Percentiles rank a stretch among this genome's conserved stretches.
These are phyloP conservation scores for Pedetes capensis DNA, from an alignment of 2,113 vertebrate species.

Conservation along the genomic window DNA sequence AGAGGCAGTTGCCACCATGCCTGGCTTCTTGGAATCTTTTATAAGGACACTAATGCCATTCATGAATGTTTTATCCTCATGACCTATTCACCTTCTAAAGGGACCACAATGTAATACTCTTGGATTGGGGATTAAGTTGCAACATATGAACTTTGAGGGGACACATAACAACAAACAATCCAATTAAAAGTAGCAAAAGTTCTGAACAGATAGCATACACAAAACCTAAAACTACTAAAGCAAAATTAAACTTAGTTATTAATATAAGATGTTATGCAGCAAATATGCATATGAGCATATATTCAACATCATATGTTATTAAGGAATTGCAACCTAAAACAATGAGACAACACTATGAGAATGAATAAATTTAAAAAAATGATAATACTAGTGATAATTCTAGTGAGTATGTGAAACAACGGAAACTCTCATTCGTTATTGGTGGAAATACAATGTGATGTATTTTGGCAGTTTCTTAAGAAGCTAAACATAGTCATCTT, in stretches of 20 bases:
- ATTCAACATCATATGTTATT: not conserved
- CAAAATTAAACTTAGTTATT: not conserved
- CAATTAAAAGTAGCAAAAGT: not conserved
- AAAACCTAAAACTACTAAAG: not conserved
- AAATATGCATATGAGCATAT: not conserved
- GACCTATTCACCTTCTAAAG: not conserved
- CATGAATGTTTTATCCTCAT: not conserved
- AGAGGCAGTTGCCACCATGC: not conserved
- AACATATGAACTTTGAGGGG: not conserved
- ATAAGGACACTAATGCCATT: not conserved
- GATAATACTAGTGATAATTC: not conserved
- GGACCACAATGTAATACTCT: not conserved
- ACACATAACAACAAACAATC: not conserved
- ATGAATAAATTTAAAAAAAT: not conserved
- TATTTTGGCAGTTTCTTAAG: not conserved
- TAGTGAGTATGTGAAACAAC: not conserved
- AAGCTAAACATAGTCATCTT: not conserved
- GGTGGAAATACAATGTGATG: not conserved
- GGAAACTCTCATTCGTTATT: not conserved
- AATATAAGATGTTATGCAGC: not conserved
- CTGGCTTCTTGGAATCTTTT: not conserved
- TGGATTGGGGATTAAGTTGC: not conserved
- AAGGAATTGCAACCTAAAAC: not conserved
- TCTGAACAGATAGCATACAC: not conserved
- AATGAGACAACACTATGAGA: not conserved